Conservation (phyloP, 2,113 vertebrate species). For the Myotis yumanensis region DNA sequence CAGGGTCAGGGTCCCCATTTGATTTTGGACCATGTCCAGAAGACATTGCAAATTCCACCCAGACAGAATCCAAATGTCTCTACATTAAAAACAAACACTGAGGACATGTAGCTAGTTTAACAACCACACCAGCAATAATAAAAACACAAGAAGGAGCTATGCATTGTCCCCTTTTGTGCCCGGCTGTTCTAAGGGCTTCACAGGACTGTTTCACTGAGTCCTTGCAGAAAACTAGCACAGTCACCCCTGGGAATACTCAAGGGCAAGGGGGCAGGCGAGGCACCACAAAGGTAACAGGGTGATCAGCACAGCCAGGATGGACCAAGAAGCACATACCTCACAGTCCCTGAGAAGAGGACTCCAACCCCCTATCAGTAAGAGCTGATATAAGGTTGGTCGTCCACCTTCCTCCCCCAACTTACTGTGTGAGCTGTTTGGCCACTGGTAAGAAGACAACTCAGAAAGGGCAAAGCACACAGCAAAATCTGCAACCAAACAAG, state of each 20-base stretch:
- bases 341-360: background rate
- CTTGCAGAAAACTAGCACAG: rapidly evolving
- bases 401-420: too few relatives aligned
- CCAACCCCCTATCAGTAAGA: background rate
- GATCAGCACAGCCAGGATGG: too few relatives aligned
- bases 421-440: background rate
- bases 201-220: rapidly evolving
- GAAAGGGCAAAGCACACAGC: background rate
- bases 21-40: background rate
- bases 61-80: background rate
- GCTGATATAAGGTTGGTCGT: background rate
- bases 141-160: rapidly evolving
- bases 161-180: rapidly evolving
- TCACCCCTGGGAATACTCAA: too few relatives aligned
- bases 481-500: background rate
- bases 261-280: background rate
- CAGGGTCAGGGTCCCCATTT: background rate
- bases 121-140: too few relatives aligned
- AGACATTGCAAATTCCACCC: background rate
- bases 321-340: background rate
- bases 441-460: background rate
- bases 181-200: background rate
- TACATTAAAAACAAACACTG: background rate
- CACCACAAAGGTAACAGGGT: background rate
- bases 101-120: background rate